Conservation (phyloP, 2,888 invertebrate genomes). For the Torymus auratus region DNA sequence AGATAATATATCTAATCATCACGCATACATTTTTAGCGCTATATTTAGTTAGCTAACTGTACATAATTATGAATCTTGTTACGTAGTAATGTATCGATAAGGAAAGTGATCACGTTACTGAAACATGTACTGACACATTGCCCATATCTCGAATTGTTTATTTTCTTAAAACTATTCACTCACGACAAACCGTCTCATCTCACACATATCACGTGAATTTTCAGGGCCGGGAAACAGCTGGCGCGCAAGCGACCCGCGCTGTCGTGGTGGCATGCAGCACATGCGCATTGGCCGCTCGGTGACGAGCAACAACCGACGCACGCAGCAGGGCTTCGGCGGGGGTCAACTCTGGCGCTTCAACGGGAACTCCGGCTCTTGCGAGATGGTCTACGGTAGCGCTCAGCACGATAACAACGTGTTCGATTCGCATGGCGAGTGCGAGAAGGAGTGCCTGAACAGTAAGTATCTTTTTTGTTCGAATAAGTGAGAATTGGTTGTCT, state of each 20-base stretch:
- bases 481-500: too few species aligned
- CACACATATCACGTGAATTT: background rate
- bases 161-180: too few species aligned
- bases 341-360: conserved; percentile 29
- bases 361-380: conserved; percentile 23
- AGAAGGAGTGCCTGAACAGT: conserved; percentile 29
- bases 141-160: too few species aligned
- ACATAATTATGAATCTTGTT: too few species aligned
- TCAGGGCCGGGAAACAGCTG: conserved; percentile 15
- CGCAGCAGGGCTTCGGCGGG: too few species aligned
- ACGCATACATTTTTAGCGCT: too few species aligned
- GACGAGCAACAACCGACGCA: background rate
- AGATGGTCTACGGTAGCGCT: background rate
- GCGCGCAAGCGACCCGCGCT: conserved; percentile 4
- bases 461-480: background rate
- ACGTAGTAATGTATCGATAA: too few species aligned
- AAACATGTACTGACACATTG: too few species aligned
- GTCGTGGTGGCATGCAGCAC: background rate
- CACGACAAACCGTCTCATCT: too few species aligned
- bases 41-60: too few species aligned
- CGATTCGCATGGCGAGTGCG: conserved; percentile 17
- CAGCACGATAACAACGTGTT: background rate
- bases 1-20: too few species aligned
- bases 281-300: conserved; percentile 10
- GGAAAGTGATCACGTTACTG: too few species aligned